These are phyloP conservation scores for Diplolepis rosae DNA, from an alignment of 2,888 invertebrate species.

Conservation along the genomic window DNA sequence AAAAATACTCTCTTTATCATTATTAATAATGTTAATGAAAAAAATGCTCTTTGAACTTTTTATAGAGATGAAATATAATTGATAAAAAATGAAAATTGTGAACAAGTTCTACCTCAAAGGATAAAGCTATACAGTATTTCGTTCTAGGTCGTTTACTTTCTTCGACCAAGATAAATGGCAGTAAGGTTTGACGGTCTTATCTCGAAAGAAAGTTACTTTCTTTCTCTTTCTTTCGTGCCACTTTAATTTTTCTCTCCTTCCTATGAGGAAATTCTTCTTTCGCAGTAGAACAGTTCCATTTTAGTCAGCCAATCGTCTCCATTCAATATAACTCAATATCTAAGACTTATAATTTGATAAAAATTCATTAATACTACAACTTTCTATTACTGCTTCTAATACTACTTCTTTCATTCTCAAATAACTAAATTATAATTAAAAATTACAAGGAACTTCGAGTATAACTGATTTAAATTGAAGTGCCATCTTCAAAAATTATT, in stretches of 20 bases:
- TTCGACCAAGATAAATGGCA: conserved; percentile 53
- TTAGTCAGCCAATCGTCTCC: not conserved
- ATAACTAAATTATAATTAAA: too few relatives aligned
- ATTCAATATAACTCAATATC: too few relatives aligned
- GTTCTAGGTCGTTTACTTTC: not conserved
- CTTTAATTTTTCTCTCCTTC: not conserved
- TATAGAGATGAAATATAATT: not conserved
- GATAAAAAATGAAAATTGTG: not conserved
- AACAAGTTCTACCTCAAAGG: not conserved
- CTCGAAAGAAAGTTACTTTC: conserved; percentile 43
- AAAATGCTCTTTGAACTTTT: not conserved
- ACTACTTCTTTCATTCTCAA: too few relatives aligned
- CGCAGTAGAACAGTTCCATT: not conserved
- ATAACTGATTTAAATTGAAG: too few relatives aligned
- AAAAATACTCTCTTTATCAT: too few relatives aligned
- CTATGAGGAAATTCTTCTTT: not conserved
- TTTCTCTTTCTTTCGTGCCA: not conserved
- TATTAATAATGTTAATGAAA: too few relatives aligned
- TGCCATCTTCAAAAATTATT: too few relatives aligned
- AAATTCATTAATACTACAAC: too few relatives aligned
- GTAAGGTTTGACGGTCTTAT: conserved; percentile 41
- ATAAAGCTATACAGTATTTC: not conserved
- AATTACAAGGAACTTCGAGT: too few relatives aligned
- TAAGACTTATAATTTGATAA: too few relatives aligned
- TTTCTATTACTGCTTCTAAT: too few relatives aligned